phyloP scores from a whole-genome alignment of 1,140 invertebrate genomes.

The Pygmarrhopalites habei region DNA sequence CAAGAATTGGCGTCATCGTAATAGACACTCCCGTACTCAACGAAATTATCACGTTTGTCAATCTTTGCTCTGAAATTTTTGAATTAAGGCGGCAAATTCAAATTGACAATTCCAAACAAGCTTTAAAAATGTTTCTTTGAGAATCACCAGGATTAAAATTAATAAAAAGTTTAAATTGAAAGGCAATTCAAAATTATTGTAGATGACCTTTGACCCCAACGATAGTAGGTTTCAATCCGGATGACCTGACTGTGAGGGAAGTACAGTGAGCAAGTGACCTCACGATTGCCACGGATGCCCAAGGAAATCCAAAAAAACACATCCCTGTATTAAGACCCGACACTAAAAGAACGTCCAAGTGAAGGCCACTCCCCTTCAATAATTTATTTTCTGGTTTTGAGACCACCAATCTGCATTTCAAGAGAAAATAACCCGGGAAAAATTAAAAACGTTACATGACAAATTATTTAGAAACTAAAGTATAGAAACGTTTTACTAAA shows the following conservation, averaged over 20 bases:
- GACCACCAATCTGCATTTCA: conserved; percentile 86
- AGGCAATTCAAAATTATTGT: too few species aligned
- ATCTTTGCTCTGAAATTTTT: too few species aligned
- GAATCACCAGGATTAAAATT: too few species aligned
- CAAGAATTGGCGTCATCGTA: too few species aligned
- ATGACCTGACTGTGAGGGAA: conserved; percentile 86
- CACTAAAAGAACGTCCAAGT: conserved; percentile 89
- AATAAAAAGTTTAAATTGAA: too few species aligned
- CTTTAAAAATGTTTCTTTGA: too few species aligned
- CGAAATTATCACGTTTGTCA: too few species aligned
- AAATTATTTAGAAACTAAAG: neutral
- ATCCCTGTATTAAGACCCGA: conserved; percentile 68
- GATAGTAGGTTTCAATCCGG: conserved; percentile 87
- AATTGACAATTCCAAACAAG: too few species aligned
- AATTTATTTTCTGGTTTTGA: conserved; percentile 86
- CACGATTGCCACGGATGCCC: conserved; percentile 92
- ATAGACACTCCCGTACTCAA: too few species aligned
- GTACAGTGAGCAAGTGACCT: conserved; percentile 87
- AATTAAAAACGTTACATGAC: too few species aligned
- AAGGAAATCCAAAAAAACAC: conserved; percentile 79
- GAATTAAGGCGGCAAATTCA: too few species aligned
- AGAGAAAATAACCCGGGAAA: too few species aligned
- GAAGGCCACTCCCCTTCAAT: conserved; percentile 86
- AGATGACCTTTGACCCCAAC: conserved; percentile 78
- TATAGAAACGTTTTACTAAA: neutral